Conservation (phyloP, 2,113 vertebrate species). For the Pachyramphus minor region DNA sequence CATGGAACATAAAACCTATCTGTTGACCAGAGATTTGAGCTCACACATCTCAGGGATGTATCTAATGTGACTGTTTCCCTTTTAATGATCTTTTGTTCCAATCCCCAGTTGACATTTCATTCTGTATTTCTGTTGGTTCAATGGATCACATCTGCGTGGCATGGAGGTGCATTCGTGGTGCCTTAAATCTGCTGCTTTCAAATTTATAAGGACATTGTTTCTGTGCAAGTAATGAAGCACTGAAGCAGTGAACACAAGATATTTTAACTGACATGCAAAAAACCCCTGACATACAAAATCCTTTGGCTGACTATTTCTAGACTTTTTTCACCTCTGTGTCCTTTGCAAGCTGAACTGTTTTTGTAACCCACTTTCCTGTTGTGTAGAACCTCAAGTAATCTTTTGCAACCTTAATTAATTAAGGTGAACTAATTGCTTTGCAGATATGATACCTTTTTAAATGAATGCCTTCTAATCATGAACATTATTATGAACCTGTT, state of each 20-base stretch:
- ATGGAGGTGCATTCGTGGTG: rapidly evolving
- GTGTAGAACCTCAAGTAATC: not conserved
- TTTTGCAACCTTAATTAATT: constrained; percentile 3
- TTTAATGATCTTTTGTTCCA: not conserved
- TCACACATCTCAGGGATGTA: not conserved
- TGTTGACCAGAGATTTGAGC: not conserved
- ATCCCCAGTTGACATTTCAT: not conserved
- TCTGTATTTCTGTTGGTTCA: not conserved
- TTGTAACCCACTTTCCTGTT: constrained; percentile 15
- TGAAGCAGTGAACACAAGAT: not conserved
- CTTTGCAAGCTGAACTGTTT: not conserved
- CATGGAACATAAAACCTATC: not conserved
- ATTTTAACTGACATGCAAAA: not conserved
- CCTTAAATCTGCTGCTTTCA: not conserved
- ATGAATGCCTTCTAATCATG: not conserved
- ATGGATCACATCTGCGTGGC: not conserved
- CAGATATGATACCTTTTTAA: constrained; percentile 2
- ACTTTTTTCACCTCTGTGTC: not conserved
- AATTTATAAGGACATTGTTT: not conserved
- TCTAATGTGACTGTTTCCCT: not conserved
- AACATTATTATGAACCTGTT: too few relatives aligned
- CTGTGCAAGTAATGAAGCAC: not conserved
- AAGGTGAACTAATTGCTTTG: constrained; percentile 21
- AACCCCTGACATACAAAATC: not conserved
- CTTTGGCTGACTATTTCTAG: not conserved